Base-by-base conservation (phyloP, 2,113 vertebrate species). In the Pygoscelis antarcticus region DNA sequence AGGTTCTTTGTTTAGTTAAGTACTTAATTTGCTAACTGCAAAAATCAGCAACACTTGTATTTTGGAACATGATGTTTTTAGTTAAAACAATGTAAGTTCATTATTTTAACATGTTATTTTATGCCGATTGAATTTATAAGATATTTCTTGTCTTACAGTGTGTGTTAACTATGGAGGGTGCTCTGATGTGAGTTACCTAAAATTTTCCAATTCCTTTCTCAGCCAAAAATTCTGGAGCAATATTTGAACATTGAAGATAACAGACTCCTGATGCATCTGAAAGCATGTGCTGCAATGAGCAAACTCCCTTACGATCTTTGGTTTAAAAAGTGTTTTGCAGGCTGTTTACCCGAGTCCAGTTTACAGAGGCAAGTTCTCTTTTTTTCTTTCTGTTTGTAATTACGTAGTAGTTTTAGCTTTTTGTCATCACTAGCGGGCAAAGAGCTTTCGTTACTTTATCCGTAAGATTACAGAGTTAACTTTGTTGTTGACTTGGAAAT, bases 221-320 rank as follows among this genome's bases (percentile, higher is more conserved):
- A 99, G 99, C 99, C 99, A 32, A 99, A 99, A 98, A 97, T 99
- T 94, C 98, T 99, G 97, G 99, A 99, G 97, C 99, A 99, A 54
- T 99, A 99, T 95, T 98, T 99, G 97, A 99, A 98, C 95, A 98
- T 99, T 97, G 99, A 99, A 97, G 99, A 99, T 16, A 98, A 96
- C 83, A 98, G 98, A 25, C 98, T 99, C 72, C 97, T 99, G 87
- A 97, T 83, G 85, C 99, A 99, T 44, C 98, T 99, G 93, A 99
- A 98, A 97, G 91, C 76, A 3, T 98, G 97, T 29, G 98, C 98
- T 26, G 98, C 98, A 1, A 82, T 99, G 92, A 91, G 91, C 54
- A 98, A 95, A 64, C 98, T 99, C 74, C 99, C 99, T 6, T 99
- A 99, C 0, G 85, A 96, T 38, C 99, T 99, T 66, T 99, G 99